These are phyloP conservation scores for Amphiprion ocellaris DNA, from an alignment of 2,113 vertebrate species.

Conservation along the genomic window DNA sequence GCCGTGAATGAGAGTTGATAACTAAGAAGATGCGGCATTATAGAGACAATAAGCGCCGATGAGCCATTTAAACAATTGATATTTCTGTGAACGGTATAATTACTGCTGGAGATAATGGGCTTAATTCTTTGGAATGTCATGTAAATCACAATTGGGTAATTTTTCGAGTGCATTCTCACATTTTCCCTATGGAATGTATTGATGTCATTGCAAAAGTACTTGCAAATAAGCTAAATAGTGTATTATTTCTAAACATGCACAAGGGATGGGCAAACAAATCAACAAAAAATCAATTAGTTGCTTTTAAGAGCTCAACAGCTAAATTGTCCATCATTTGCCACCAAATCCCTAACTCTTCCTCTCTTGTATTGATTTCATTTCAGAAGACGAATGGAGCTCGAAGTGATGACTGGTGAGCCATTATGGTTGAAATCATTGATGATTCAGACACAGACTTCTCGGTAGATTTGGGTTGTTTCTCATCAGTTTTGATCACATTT, in stretches of 20 bases:
- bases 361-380: constrained; percentile 46
- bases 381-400: constrained; percentile 39
- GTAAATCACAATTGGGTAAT: neutral
- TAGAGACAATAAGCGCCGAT: neutral
- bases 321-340: neutral
- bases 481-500: neutral
- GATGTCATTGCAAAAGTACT: no score
- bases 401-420: constrained; percentile 13
- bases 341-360: constrained; percentile 41
- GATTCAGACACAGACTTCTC: neutral
- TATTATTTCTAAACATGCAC: no score
- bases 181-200: no score
- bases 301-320: constrained; percentile 27
- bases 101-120: neutral
- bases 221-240: no score
- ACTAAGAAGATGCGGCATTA: neutral
- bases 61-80: neutral
- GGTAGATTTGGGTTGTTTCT: neutral
- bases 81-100: neutral
- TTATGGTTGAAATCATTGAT: constrained; percentile 26
- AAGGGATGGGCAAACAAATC: neutral
- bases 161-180: neutral
- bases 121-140: neutral
- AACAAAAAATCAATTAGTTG: neutral
- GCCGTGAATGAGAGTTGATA: neutral